Evolutionary conservation across 1,140 invertebrate species (phyloP).

Genomic region (Druon quercuslanigerum): DNA sequence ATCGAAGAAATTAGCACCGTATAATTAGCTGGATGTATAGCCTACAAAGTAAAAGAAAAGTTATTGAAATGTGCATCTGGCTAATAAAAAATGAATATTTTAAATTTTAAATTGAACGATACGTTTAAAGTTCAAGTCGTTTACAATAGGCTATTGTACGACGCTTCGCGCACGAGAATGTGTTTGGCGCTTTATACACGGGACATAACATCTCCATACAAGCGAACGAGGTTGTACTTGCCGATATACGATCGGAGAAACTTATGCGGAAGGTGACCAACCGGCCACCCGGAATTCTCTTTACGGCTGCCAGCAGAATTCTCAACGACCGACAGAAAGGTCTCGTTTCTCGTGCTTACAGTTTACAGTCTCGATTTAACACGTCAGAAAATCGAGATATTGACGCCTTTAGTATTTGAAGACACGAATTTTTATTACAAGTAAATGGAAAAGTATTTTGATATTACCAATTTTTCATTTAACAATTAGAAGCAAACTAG

Average conservation of each 20-base stretch:
- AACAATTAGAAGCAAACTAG: too few relatives aligned
- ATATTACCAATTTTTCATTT: too few relatives aligned
- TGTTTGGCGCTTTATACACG: slow-evolving; percentile 29
- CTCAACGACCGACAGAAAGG: slow-evolving; percentile 61
- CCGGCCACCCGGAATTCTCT: slow-evolving; percentile 71
- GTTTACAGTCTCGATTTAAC: slow-evolving; percentile 45
- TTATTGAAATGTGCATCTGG: slow-evolving; percentile 28
- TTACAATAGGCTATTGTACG: slow-evolving; percentile 20
- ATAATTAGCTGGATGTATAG: too few relatives aligned
- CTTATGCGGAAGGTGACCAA: slow-evolving; percentile 58
- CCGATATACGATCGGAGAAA: slow-evolving; percentile 71
- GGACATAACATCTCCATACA: slow-evolving; percentile 71
- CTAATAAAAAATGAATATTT: not conserved
- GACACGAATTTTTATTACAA: not conserved
- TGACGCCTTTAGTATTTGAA: slow-evolving; percentile 43
- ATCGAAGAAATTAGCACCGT: too few relatives aligned
- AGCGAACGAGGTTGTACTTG: slow-evolving; percentile 69
- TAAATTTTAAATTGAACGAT: not conserved
- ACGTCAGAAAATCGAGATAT: slow-evolving; percentile 57
- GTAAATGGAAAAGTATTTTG: not conserved
- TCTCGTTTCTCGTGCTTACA: slow-evolving; percentile 46
- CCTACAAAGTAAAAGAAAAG: too few relatives aligned
- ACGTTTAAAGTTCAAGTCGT: slow-evolving; percentile 6
- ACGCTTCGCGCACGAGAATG: not conserved
- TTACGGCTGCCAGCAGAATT: slow-evolving; percentile 62